These are phyloP conservation scores for Oceanodroma tethys DNA, from an alignment of 2,113 vertebrate genomes.

Conservation along the genomic window DNA sequence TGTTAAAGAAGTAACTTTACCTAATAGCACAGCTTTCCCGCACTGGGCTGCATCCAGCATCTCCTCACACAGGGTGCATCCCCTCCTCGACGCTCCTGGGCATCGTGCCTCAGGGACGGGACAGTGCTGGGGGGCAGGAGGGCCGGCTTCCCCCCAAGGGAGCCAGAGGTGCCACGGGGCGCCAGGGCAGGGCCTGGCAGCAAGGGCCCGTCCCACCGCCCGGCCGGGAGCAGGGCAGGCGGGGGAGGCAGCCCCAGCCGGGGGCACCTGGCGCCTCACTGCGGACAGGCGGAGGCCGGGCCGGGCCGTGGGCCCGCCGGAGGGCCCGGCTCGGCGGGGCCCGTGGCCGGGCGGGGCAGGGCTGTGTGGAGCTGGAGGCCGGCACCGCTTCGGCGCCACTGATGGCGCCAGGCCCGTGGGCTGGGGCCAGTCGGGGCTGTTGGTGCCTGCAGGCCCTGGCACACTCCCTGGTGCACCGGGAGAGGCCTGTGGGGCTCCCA, in stretches of 20 bases:
- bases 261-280: too few relatives aligned
- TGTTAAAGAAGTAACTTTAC: neutral
- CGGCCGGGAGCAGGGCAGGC: too few relatives aligned
- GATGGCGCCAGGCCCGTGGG: neutral
- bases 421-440: neutral
- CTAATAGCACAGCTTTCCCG: rapidly evolving
- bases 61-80: neutral
- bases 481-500: neutral
- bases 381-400: rapidly evolving
- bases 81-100: rapidly evolving
- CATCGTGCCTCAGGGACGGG: neutral
- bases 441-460: neutral
- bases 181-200: neutral
- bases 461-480: rapidly evolving
- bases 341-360: too few relatives aligned
- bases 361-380: neutral
- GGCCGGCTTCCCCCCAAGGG: rapidly evolving
- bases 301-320: rapidly evolving
- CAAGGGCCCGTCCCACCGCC: too few relatives aligned
- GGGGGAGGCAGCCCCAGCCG: neutral
- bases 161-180: rapidly evolving
- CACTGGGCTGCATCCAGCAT: too few relatives aligned
- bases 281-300: neutral
- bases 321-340: neutral
- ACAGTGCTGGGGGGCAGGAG: neutral